Conservation (phyloP, 1,140 invertebrate genomes). For the Drosophila tropicalis region DNA sequence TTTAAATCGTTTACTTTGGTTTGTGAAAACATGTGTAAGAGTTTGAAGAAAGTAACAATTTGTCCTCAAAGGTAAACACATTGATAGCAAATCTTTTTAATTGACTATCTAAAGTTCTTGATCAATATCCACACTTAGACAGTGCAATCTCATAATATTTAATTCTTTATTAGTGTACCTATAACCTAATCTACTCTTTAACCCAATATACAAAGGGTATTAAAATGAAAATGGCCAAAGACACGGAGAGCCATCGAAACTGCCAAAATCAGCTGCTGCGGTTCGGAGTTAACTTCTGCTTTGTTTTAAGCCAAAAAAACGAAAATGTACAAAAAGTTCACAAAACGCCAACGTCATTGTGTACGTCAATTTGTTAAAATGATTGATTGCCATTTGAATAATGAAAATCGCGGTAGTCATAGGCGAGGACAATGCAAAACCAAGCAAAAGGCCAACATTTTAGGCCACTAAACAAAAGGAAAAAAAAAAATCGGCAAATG, state of each 20-base stretch:
- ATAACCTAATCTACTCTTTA: too few species aligned
- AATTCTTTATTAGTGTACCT: too few species aligned
- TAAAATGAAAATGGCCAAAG: not conserved
- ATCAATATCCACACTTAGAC: too few species aligned
- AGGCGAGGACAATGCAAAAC: conserved; percentile 58
- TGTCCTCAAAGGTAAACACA: too few species aligned
- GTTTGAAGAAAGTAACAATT: too few species aligned
- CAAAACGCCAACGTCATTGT: conserved; percentile 65
- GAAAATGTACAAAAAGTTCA: conserved; percentile 45
- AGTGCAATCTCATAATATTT: too few species aligned
- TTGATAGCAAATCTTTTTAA: too few species aligned
- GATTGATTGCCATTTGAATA: conserved; percentile 80
- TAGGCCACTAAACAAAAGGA: conserved; percentile 17
- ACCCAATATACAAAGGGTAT: not conserved
- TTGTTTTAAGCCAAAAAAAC: conserved; percentile 62
- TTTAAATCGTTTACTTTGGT: too few species aligned
- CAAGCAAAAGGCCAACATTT: conserved; percentile 29
- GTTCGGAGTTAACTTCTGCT: conserved; percentile 60
- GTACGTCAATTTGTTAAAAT: conserved; percentile 81
- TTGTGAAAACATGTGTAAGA: too few species aligned
- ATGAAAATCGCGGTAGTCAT: conserved; percentile 74
- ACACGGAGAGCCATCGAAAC: conserved; percentile 50
- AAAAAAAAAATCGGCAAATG: not conserved
- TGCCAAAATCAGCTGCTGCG: conserved; percentile 76
- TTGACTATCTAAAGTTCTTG: too few species aligned